Evolutionary conservation across 2,797 vertebrate genomes (phyloP).

Genomic region (Macrochelys suwanniensis): DNA sequence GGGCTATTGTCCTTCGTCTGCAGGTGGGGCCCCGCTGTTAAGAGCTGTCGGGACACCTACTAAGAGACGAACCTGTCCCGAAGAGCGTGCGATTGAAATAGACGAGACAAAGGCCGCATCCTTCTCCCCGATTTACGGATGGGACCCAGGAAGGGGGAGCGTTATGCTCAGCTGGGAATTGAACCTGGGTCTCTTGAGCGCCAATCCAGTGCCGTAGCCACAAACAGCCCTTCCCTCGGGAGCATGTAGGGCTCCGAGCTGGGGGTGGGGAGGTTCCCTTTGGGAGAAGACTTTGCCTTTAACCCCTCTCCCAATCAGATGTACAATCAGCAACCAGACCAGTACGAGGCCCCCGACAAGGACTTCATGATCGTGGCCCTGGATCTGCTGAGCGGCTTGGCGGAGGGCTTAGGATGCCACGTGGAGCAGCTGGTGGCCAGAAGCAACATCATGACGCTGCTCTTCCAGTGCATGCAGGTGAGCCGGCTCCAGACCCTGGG

Average conservation of each 20-base stretch:
- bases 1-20: background rate
- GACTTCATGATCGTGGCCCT: slow-evolving; percentile 98
- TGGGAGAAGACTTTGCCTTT: background rate
- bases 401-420: slow-evolving; percentile 91
- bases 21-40: background rate
- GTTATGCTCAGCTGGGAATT: background rate
- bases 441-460: slow-evolving; percentile 95
- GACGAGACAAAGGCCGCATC: background rate
- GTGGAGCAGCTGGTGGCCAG: slow-evolving; percentile 93
- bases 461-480: slow-evolving; percentile 97
- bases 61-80: too few relatives aligned
- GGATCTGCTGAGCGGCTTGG: slow-evolving; percentile 93
- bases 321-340: slow-evolving; percentile 95
- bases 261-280: background rate
- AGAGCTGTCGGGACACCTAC: background rate
- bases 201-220: background rate
- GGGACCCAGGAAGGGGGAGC: too few relatives aligned
- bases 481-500: background rate
- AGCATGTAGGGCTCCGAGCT: background rate
- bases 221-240: background rate
- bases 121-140: too few relatives aligned
- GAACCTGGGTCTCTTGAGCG: background rate
- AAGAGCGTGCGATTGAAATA: background rate
- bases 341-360: slow-evolving; percentile 95
- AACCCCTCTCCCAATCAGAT: slow-evolving; percentile 78